These are phyloP conservation scores for Trididemnum clinides DNA, from an alignment of 23 tunicate genomes.

Conservation along the genomic window DNA sequence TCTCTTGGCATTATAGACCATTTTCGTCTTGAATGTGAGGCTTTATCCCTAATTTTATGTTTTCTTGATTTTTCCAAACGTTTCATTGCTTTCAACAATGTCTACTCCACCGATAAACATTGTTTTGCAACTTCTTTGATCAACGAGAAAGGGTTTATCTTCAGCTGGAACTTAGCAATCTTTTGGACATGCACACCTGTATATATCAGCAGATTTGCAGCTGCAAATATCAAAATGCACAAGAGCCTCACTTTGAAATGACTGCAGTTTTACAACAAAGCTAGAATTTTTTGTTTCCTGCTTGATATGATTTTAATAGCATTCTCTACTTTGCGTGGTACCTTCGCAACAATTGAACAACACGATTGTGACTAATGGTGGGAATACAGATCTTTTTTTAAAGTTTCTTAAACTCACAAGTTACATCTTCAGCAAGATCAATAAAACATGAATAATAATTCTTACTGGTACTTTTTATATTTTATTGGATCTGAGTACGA, in stretches of 20 bases:
- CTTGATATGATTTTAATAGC: neutral
- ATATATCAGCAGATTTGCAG: neutral
- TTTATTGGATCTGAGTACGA: too few species aligned
- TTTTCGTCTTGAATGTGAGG: neutral
- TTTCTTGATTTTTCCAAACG: neutral
- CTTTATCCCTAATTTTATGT: neutral
- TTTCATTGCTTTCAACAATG: neutral
- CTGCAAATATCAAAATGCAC: neutral
- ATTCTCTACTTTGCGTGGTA: neutral
- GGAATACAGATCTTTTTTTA: too few species aligned
- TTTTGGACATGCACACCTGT: neutral
- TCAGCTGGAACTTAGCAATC: neutral
- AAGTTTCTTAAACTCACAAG: too few species aligned
- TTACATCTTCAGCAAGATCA: too few species aligned
- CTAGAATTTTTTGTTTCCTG: neutral
- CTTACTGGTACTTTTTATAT: too few species aligned
- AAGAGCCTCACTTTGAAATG: neutral
- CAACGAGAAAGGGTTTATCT: too few species aligned
- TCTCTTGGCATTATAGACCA: neutral
- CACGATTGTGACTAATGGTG: too few species aligned
- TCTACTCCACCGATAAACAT: neutral
- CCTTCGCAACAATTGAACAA: neutral
- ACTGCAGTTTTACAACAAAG: neutral
- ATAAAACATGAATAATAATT: too few species aligned
- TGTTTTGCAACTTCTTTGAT: neutral